These are phyloP conservation scores for Neocrepidodera transversa DNA, from an alignment of 2,888 invertebrate species.

Conservation along the genomic window DNA sequence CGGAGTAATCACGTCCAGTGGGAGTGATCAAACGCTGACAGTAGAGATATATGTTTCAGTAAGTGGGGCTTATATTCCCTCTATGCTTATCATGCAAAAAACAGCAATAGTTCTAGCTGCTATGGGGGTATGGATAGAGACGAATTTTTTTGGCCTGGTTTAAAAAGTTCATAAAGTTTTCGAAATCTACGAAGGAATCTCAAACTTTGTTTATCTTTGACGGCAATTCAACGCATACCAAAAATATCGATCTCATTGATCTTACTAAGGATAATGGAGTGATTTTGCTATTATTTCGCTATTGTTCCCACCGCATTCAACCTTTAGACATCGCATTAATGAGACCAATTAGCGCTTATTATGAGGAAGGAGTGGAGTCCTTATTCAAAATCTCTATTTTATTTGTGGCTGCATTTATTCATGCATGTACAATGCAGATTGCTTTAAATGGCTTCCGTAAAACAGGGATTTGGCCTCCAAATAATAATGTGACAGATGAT, in stretches of 20 bases:
- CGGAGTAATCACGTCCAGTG: conserved; percentile 33
- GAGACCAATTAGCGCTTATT: too few relatives aligned
- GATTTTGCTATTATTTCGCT: too few relatives aligned
- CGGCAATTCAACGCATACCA: too few relatives aligned
- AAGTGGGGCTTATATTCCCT: conserved; percentile 6
- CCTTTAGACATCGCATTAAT: too few relatives aligned
- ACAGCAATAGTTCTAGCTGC: too few relatives aligned
- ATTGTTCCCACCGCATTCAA: too few relatives aligned
- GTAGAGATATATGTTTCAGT: conserved; percentile 26
- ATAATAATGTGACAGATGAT: conserved; percentile 16
- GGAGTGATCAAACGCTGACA: conserved; percentile 6
- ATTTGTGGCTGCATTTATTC: conserved; percentile 41
- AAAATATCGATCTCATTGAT: too few relatives aligned
- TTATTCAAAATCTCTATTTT: conserved; percentile 37
- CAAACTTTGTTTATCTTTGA: too few relatives aligned
- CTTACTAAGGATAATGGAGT: too few relatives aligned
- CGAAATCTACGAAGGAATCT: conserved; percentile 28
- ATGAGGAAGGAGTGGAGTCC: conserved; percentile 20
- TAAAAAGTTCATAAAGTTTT: too few relatives aligned
- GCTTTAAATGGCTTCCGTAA: conserved; percentile 47
- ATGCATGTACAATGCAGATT: conserved; percentile 42
- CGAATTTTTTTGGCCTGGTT: too few relatives aligned
- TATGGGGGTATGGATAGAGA: too few relatives aligned
- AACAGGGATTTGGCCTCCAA: conserved; percentile 39
- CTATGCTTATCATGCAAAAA: conserved; percentile 28